A percentile compares a stretch with the other conserved stretches of the same genome.
These are phyloP conservation scores for Bergia sp. DNA, from an alignment of 92 coral and sea anemone genomes.

Conservation along the genomic window DNA sequence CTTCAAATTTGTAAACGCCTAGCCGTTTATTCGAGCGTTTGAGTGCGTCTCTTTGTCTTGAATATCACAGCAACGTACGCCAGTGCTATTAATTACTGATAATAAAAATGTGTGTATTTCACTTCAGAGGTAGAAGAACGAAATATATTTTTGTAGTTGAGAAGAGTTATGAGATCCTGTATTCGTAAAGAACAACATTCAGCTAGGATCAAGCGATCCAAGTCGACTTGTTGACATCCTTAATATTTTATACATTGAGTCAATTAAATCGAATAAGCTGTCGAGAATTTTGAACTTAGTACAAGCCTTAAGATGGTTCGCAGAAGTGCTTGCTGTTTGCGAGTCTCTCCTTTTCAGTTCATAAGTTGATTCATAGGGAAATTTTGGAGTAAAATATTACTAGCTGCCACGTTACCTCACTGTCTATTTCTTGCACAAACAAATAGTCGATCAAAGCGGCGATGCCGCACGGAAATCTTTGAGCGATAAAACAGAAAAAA, in stretches of 20 bases:
- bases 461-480: background rate
- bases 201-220: background rate
- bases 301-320: background rate
- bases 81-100: background rate
- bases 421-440: background rate
- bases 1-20: background rate
- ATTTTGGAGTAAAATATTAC: background rate
- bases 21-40: background rate
- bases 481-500: slow-evolving; percentile 1
- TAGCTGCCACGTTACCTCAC: background rate
- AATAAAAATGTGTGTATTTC: background rate
- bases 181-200: slow-evolving; percentile 25
- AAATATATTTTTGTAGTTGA: slow-evolving; percentile 10
- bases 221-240: slow-evolving; percentile 6
- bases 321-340: background rate
- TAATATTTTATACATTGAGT: slow-evolving; percentile 6
- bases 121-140: background rate
- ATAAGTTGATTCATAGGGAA: background rate
- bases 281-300: slow-evolving; percentile 9
- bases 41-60: slow-evolving; percentile 21
- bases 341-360: background rate
- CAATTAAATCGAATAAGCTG: slow-evolving; percentile 1
- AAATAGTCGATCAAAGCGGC: background rate
- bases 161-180: background rate
- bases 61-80: background rate